Evolutionary conservation across 2,797 vertebrate genomes (phyloP).

Genomic region (Allobates femoralis): DNA sequence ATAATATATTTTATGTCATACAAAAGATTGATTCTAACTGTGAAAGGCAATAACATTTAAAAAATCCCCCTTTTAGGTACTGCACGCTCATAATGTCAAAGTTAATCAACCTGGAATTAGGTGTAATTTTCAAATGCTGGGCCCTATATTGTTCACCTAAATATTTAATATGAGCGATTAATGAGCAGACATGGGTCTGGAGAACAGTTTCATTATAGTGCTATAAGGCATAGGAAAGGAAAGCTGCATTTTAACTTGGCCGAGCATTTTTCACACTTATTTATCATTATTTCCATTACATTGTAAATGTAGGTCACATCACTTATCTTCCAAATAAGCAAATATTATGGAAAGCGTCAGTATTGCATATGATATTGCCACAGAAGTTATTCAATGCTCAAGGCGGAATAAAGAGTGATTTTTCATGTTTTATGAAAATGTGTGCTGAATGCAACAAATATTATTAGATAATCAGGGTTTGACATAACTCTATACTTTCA

Average conservation of each 20-base stretch:
- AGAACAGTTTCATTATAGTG: conserved; percentile 18
- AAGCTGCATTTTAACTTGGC: background rate
- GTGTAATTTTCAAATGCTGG: conserved; percentile 45
- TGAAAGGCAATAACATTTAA: conserved; percentile 25
- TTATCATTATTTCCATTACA: conserved; percentile 27
- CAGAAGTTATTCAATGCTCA: background rate
- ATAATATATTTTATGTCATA: conserved; percentile 47
- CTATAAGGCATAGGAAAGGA: conserved; percentile 25
- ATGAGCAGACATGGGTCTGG: conserved; percentile 33
- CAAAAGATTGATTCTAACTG: conserved; percentile 18
- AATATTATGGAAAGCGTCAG: background rate
- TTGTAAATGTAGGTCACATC: conserved; percentile 29
- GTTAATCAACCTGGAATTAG: conserved; percentile 57
- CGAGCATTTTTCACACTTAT: conserved; percentile 5
- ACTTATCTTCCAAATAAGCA: conserved; percentile 2
- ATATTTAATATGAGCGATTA: conserved; percentile 57
- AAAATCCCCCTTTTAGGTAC: conserved; percentile 42
- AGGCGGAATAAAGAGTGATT: background rate
- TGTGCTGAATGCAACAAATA: conserved; percentile 5
- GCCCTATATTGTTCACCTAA: conserved; percentile 48
- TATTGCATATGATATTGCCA: conserved; percentile 19
- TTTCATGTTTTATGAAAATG: conserved; percentile 19
- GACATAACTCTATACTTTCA: conserved; percentile 16
- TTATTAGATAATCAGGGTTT: conserved; percentile 1
- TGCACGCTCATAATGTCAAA: conserved; percentile 14